These are phyloP conservation scores for Sebastes taczanowskii DNA, from an alignment of 2,797 vertebrate species.

Conservation along the genomic window DNA sequence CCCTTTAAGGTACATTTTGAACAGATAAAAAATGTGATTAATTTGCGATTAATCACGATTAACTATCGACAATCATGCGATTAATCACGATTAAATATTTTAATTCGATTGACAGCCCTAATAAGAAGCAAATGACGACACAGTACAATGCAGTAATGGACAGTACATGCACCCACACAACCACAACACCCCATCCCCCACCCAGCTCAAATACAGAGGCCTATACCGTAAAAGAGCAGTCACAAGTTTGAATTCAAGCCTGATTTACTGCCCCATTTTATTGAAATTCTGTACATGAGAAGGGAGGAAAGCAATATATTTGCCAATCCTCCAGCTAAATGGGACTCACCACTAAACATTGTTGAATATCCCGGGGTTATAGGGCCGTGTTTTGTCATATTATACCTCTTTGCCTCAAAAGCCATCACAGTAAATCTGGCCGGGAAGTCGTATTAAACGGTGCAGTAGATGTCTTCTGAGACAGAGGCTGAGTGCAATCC, in stretches of 20 bases:
- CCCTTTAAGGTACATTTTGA: no score
- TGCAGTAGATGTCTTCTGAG: conserved; percentile 88
- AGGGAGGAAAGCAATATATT: conserved; percentile 77
- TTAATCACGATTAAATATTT: no score
- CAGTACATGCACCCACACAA: not conserved
- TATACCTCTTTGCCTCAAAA: conserved; percentile 95
- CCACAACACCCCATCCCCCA: not conserved
- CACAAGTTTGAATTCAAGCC: conserved; percentile 59
- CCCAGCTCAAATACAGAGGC: conserved; percentile 5
- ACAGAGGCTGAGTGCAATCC: conserved; percentile 89
- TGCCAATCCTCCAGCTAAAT: conserved; percentile 74
- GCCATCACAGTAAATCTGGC: conserved; percentile 91
- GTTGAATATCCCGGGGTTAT: conserved; percentile 89
- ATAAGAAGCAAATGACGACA: not conserved
- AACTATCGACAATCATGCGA: no score
- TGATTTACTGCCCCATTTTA: conserved; percentile 75
- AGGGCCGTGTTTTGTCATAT: conserved; percentile 92
- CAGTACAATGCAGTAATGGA: not conserved
- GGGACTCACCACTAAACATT: conserved; percentile 76
- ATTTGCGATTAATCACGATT: no score
- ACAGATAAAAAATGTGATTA: no score
- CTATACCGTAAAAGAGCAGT: conserved; percentile 30
- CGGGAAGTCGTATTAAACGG: conserved; percentile 89
- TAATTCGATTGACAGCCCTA: no score
- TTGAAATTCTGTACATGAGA: conserved; percentile 73